Conservation (phyloP, 2,888 invertebrate genomes). For the Plagiodera versicolora region DNA sequence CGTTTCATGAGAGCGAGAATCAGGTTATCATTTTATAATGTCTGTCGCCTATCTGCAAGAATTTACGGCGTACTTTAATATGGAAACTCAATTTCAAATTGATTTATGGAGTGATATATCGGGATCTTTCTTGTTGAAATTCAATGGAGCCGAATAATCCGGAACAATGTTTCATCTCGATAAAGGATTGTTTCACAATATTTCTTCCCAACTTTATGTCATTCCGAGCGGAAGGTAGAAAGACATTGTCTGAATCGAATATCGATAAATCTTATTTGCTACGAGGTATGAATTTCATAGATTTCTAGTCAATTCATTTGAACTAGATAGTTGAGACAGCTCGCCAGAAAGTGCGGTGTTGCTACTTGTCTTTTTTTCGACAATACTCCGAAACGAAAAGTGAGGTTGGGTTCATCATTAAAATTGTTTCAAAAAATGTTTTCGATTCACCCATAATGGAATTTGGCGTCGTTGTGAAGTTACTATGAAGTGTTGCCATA, state of each 20-base stretch:
- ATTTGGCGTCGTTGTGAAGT: too few species aligned
- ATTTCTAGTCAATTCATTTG: too few species aligned
- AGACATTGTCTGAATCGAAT: not conserved
- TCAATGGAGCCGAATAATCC: slow-evolving; percentile 17
- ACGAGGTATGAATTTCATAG: too few species aligned
- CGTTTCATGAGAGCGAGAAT: slow-evolving; percentile 11
- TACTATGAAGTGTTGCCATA: too few species aligned
- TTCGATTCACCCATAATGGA: too few species aligned
- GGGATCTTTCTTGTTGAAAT: slow-evolving; percentile 27
- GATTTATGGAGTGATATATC: slow-evolving; percentile 29
- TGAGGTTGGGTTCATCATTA: too few species aligned
- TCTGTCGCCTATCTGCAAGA: slow-evolving; percentile 23
- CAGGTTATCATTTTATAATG: slow-evolving; percentile 24
- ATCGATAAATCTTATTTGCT: not conserved
- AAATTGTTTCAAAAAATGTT: too few species aligned
- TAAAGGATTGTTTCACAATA: not conserved
- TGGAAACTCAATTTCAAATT: slow-evolving; percentile 30
- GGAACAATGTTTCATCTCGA: not conserved
- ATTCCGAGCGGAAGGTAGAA: not conserved
- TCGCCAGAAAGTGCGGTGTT: too few species aligned
- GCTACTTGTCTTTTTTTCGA: too few species aligned
- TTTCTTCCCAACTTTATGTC: not conserved
- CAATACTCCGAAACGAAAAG: too few species aligned
- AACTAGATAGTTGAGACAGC: too few species aligned
- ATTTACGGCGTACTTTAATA: slow-evolving; percentile 31